Evolutionary conservation across 2,888 invertebrate species (phyloP).

Genomic region (Cyclophora albipunctata): DNA sequence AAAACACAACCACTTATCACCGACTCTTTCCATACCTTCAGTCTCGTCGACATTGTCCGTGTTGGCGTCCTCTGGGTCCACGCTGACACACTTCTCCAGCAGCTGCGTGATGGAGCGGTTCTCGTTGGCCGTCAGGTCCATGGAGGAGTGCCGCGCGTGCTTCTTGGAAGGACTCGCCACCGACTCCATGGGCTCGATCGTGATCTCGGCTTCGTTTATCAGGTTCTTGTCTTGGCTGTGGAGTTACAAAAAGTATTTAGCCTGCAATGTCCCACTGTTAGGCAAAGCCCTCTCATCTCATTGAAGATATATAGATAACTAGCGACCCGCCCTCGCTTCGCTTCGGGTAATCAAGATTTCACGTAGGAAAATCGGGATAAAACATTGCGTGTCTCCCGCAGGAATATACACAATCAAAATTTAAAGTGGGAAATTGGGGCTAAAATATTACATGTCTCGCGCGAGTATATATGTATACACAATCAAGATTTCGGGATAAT

Average conservation of each 20-base stretch:
- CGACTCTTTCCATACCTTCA: slow-evolving; percentile 23
- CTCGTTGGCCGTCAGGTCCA: slow-evolving; percentile 58
- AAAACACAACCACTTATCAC: neutral
- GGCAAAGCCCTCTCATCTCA: too few relatives aligned
- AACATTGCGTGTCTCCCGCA: too few relatives aligned
- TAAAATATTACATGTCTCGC: too few relatives aligned
- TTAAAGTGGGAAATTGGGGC: too few relatives aligned
- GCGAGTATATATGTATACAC: too few relatives aligned
- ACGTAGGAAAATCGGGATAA: too few relatives aligned
- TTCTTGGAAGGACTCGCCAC: slow-evolving; percentile 40
- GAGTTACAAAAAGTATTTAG: neutral
- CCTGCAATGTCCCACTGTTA: too few relatives aligned
- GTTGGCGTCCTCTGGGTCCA: slow-evolving; percentile 20
- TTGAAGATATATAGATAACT: too few relatives aligned
- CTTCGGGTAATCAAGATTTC: too few relatives aligned
- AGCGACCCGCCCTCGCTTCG: too few relatives aligned
- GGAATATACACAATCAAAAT: too few relatives aligned
- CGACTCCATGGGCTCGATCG: slow-evolving; percentile 51
- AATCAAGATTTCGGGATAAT: too few relatives aligned
- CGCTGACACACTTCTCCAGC: slow-evolving; percentile 62
- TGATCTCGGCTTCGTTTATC: slow-evolving; percentile 62
- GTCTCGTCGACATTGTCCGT: slow-evolving; percentile 18
- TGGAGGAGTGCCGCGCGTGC: slow-evolving; percentile 65
- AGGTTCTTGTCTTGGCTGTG: slow-evolving; percentile 60
- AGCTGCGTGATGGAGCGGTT: slow-evolving; percentile 63